These are phyloP conservation scores for Maccullochella peelii DNA, from an alignment of 2,113 vertebrate species.

Conservation along the genomic window DNA sequence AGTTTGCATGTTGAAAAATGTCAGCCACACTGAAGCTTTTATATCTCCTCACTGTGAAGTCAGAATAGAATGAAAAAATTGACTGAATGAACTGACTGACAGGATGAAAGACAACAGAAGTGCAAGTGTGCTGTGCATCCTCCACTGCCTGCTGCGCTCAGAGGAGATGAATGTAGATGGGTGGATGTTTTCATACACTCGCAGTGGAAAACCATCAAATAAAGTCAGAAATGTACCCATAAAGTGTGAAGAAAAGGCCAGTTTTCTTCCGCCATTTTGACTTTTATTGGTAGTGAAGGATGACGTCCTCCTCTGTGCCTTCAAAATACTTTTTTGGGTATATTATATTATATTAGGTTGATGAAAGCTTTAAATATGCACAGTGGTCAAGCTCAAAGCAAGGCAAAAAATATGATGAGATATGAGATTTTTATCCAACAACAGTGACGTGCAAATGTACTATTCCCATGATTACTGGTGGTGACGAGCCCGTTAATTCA, in stretches of 20 bases:
- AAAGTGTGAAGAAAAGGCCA: neutral
- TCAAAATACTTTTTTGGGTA: too few relatives aligned
- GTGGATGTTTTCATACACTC: neutral
- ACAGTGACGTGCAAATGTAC: conserved; percentile 12
- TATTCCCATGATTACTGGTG: neutral
- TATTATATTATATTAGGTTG: neutral
- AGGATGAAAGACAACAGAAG: conserved; percentile 59
- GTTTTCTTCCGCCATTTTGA: neutral
- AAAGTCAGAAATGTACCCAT: neutral
- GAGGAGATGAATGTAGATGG: conserved; percentile 1
- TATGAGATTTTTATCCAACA: neutral
- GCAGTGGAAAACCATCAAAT: neutral
- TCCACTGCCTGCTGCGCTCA: conserved; percentile 22
- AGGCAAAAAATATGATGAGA: neutral
- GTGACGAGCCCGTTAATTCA: conserved; percentile 44
- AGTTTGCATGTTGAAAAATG: conserved; percentile 59
- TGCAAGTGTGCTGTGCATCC: conserved; percentile 1
- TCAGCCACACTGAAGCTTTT: conserved; percentile 52
- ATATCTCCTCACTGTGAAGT: conserved; percentile 50
- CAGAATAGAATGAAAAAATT: conserved; percentile 35
- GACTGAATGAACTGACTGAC: conserved; percentile 45
- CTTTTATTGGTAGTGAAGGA: neutral
- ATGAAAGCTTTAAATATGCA: neutral
- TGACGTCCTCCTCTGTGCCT: neutral
- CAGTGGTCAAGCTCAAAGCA: neutral